These are phyloP conservation scores for Eupithecia insigniata DNA, from an alignment of 2,888 invertebrate genomes.

Conservation along the genomic window DNA sequence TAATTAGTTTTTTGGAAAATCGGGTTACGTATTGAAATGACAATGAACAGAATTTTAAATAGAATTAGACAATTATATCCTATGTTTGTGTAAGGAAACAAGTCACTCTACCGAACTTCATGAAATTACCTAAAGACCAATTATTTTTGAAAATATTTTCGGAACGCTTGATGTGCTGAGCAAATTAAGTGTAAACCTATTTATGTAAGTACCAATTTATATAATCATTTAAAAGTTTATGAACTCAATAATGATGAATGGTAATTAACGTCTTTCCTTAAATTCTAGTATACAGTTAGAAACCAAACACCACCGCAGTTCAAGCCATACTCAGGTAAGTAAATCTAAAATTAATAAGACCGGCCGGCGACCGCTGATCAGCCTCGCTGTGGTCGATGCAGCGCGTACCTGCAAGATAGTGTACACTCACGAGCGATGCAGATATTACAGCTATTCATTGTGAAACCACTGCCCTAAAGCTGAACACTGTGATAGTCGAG, in stretches of 20 bases:
- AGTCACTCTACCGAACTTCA: no score
- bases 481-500: neutral
- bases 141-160: no score
- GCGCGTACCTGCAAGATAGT: neutral
- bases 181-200: no score
- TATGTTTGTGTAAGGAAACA: no score
- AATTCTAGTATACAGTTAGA: neutral
- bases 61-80: neutral
- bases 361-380: neutral
- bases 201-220: no score
- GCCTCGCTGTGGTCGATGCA: slow-evolving; percentile 4
- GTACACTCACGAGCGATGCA: slow-evolving; percentile 1
- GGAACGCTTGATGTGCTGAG: no score
- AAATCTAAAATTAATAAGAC: slow-evolving; percentile 5
- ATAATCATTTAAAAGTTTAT: no score
- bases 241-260: no score
- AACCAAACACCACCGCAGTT: neutral
- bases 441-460: neutral
- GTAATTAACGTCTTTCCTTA: no score
- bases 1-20: neutral
- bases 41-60: neutral
- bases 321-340: neutral
- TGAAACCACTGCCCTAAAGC: neutral
- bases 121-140: no score
- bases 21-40: neutral